phyloP scores from a whole-genome alignment of 2,797 vertebrate genomes.

The Sebastes iracundus region DNA sequence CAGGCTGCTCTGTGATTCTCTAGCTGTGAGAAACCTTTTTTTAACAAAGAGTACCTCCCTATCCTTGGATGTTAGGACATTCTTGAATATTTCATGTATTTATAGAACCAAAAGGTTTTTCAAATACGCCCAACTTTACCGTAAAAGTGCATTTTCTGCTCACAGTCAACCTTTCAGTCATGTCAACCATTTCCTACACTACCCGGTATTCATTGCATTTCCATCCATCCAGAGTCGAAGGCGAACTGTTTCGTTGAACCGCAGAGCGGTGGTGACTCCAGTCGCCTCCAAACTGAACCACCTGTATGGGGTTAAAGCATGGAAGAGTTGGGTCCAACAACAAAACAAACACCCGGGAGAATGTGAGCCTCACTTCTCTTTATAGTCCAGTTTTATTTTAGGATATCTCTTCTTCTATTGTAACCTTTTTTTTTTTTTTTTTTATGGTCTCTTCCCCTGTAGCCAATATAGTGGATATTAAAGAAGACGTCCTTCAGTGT shows the following conservation, averaged over 20 bases:
- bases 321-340: constrained; percentile 93
- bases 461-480: constrained; percentile 86
- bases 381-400: background rate
- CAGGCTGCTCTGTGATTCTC: background rate
- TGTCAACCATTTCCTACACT: background rate
- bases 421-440: background rate
- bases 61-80: background rate
- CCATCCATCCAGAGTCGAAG: constrained; percentile 84
- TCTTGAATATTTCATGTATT: background rate
- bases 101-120: background rate
- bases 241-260: constrained; percentile 76
- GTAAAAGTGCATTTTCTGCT: background rate
- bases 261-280: constrained; percentile 30
- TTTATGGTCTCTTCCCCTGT: background rate
- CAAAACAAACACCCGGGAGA: constrained; percentile 81
- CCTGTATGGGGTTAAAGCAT: constrained; percentile 94
- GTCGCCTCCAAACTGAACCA: constrained; percentile 86
- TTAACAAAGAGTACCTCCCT: background rate
- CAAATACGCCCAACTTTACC: background rate
- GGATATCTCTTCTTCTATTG: background rate
- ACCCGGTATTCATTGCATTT: background rate
- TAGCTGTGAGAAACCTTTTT: background rate
- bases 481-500: constrained; percentile 93
- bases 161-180: background rate
- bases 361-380: constrained; percentile 67